Evolutionary conservation across 2,797 vertebrate species (phyloP).

Genomic region (Schizothorax lantsangensis): DNA sequence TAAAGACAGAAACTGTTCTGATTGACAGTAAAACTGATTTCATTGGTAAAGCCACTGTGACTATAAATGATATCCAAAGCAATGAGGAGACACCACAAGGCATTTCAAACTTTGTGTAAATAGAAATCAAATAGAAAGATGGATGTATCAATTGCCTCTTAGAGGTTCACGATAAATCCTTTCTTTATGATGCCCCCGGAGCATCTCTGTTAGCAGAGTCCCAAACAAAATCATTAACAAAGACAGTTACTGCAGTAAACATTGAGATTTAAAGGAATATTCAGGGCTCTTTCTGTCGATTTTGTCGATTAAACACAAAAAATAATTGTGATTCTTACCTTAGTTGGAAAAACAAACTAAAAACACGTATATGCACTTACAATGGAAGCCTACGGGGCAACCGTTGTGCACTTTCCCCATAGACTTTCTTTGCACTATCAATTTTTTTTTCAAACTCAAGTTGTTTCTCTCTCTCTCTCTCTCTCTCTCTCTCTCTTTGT

Average conservation of each 20-base stretch:
- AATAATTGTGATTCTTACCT: neutral
- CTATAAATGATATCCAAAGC: constrained; percentile 13
- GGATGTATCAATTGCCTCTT: constrained; percentile 25
- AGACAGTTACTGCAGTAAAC: constrained; percentile 29
- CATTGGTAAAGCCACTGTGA: constrained; percentile 22
- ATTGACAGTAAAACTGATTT: constrained; percentile 33
- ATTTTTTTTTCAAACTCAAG: neutral
- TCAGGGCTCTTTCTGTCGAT: neutral
- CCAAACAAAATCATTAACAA: constrained; percentile 28
- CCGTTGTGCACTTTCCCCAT: neutral
- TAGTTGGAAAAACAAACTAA: neutral
- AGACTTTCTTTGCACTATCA: neutral
- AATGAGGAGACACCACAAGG: constrained; percentile 5
- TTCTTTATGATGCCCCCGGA: constrained; percentile 35
- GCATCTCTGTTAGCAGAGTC: constrained; percentile 22
- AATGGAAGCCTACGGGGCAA: neutral
- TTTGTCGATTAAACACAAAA: neutral
- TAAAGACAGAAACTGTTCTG: constrained; percentile 15
- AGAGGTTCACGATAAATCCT: constrained; percentile 16
- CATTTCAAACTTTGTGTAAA: constrained; percentile 22
- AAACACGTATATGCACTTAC: neutral
- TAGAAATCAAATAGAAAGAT: constrained; percentile 28
- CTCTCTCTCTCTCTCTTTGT: too few relatives aligned
- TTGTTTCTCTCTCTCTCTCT: too few relatives aligned
- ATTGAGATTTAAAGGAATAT: constrained; percentile 16